Conservation (phyloP, 2,113 vertebrate species). For the Eptatretus burgeri region DNA sequence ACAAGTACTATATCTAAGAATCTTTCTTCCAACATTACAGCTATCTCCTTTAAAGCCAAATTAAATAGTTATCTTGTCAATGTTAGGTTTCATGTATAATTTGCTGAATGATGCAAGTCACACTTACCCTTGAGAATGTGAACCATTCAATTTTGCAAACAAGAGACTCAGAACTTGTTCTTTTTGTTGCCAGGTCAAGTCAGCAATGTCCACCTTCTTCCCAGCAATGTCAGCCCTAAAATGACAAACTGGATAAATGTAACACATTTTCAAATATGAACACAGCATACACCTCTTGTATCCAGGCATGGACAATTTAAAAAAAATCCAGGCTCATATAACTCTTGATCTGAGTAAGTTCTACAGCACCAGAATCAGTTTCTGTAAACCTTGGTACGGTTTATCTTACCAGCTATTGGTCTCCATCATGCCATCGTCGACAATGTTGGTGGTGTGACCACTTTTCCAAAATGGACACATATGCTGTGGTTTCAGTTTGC, state of each 20-base stretch:
- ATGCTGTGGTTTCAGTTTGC: constrained; percentile 26
- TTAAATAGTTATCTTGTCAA: too few species aligned
- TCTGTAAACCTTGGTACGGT: neutral
- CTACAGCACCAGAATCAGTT: neutral
- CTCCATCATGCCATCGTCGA: constrained; percentile 27
- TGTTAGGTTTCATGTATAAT: too few species aligned
- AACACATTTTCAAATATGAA: too few species aligned
- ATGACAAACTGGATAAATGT: too few species aligned
- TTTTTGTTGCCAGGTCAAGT: constrained; percentile 56
- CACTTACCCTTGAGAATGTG: neutral
- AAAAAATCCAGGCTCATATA: neutral
- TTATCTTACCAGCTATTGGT: constrained; percentile 27
- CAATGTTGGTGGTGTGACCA: constrained; percentile 33
- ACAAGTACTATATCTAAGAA: too few species aligned
- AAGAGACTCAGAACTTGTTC: constrained; percentile 36
- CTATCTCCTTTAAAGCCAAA: too few species aligned
- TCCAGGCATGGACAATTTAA: neutral
- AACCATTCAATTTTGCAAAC: constrained; percentile 52
- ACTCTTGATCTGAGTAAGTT: neutral
- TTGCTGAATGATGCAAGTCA: too few species aligned
- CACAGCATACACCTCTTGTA: too few species aligned
- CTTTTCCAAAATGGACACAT: constrained; percentile 34
- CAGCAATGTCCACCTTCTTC: constrained; percentile 26
- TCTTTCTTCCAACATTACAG: too few species aligned
- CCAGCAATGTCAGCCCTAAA: constrained; percentile 19